Evolutionary conservation across 1,140 invertebrate species (phyloP).

Genomic region (Apolygus lucorum): DNA sequence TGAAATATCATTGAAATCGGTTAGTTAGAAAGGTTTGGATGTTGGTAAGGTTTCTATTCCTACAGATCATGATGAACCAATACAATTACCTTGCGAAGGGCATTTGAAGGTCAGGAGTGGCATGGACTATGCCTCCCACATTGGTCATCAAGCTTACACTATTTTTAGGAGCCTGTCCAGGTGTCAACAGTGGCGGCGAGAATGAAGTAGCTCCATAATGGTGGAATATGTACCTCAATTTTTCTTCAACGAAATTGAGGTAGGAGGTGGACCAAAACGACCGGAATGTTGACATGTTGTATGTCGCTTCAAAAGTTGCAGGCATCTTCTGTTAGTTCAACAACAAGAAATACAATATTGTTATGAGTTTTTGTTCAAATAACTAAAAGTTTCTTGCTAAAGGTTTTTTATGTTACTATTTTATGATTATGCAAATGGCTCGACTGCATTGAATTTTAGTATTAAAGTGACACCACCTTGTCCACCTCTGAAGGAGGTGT

Average conservation of each 20-base stretch:
- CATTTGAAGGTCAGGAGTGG: constrained; percentile 45
- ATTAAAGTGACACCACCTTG: no score
- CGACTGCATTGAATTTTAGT: no score
- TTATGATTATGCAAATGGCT: no score
- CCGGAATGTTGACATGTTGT: constrained; percentile 52
- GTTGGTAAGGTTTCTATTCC: no score
- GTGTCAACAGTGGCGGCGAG: constrained; percentile 65
- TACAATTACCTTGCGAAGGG: constrained; percentile 62
- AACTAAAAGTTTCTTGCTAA: no score
- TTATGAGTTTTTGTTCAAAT: no score
- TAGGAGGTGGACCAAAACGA: neutral
- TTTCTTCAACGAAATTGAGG: constrained; percentile 33
- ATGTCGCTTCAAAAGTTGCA: constrained; percentile 61
- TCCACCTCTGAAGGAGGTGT: no score
- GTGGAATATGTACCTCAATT: constrained; percentile 56
- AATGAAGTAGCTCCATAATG: constrained; percentile 68
- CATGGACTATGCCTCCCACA: constrained; percentile 36
- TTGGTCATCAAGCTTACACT: constrained; percentile 75
- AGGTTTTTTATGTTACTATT: no score
- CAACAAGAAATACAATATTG: no score
- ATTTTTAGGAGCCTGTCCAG: constrained; percentile 49
- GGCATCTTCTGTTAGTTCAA: constrained; percentile 51
- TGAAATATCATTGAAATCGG: no score
- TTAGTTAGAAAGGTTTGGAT: no score
- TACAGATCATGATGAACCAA: no score